phyloP scores from a whole-genome alignment of 1,140 invertebrate species.

The Rhopalosiphum maidis region DNA sequence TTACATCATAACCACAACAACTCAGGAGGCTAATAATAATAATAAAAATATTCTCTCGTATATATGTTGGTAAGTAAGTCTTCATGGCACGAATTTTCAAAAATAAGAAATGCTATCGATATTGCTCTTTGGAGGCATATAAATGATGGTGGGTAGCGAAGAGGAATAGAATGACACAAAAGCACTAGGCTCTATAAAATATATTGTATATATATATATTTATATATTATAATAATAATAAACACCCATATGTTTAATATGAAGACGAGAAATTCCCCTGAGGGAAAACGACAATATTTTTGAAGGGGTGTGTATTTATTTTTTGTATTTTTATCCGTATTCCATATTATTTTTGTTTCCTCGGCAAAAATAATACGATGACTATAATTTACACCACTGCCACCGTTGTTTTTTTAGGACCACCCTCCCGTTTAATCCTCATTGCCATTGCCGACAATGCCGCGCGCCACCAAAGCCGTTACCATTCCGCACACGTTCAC shows the following conservation, averaged over 20 bases:
- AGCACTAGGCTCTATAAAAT: neutral
- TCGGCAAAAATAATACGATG: constrained; percentile 5
- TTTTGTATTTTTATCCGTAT: constrained; percentile 1
- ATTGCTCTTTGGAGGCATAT: neutral
- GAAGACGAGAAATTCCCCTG: neutral
- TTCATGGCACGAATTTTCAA: neutral
- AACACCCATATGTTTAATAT: neutral
- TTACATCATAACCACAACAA: neutral
- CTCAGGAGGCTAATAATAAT: neutral
- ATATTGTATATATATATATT: neutral
- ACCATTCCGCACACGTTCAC: constrained; percentile 34
- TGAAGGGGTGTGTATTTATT: neutral
- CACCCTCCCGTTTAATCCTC: neutral
- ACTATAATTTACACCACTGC: constrained; percentile 18
- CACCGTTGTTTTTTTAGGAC: neutral
- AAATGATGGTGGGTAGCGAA: neutral
- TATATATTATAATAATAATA: neutral
- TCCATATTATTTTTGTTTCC: neutral
- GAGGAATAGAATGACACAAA: neutral
- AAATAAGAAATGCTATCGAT: constrained; percentile 7
- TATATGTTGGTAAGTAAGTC: neutral
- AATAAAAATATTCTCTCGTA: neutral
- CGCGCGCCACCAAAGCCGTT: constrained; percentile 5
- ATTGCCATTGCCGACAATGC: neutral
- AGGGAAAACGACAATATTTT: neutral